These are phyloP conservation scores for Myiozetetes cayanensis DNA, from an alignment of 2,113 vertebrate genomes.

Conservation along the genomic window DNA sequence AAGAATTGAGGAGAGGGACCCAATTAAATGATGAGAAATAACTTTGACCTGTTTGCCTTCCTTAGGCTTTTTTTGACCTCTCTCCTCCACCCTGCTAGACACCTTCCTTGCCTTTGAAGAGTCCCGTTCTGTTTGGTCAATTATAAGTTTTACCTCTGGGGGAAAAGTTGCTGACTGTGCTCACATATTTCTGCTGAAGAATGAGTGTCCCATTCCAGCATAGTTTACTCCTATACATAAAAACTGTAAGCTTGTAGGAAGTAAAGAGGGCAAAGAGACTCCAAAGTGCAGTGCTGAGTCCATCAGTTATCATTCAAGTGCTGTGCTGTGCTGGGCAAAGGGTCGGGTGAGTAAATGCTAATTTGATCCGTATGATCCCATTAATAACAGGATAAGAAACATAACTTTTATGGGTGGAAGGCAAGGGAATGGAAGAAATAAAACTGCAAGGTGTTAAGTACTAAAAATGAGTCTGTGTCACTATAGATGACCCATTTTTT, in stretches of 20 bases:
- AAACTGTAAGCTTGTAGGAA: not conserved
- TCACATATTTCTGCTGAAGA: not conserved
- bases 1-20: not conserved
- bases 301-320: not conserved
- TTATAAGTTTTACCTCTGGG: not conserved
- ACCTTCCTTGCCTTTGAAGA: not conserved
- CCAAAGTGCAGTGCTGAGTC: not conserved
- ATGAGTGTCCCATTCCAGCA: not conserved
- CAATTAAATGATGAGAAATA: not conserved
- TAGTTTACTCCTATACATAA: not conserved
- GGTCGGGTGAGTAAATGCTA: not conserved
- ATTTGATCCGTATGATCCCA: not conserved
- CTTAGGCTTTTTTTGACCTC: not conserved
- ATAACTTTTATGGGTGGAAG: not conserved
- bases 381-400: conserved; percentile 14
- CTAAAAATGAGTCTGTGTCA: not conserved
- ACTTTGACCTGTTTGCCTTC: not conserved
- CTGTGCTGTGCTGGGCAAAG: not conserved
- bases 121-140: not conserved
- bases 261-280: not conserved
- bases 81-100: not conserved
- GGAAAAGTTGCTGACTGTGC: not conserved
- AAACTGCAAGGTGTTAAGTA: not conserved
- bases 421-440: not conserved
- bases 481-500: not conserved